A percentile compares a stretch with the other conserved stretches of the same genome.
Evolutionary conservation across 1,140 invertebrate species (phyloP).

Genomic region (Carposina sasakii): DNA sequence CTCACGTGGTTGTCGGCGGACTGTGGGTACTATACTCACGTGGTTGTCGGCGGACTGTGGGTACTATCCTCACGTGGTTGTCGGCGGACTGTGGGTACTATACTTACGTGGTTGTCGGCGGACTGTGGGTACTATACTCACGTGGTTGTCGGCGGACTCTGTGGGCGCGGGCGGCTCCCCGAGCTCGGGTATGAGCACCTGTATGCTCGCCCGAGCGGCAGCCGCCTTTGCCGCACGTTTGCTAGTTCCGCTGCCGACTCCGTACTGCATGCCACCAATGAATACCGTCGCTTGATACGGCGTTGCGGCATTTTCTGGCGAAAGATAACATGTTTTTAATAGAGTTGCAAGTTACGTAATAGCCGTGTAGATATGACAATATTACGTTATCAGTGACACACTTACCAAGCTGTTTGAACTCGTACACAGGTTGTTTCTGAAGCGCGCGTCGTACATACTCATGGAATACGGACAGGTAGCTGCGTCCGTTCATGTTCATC

Average conservation of each 20-base stretch:
- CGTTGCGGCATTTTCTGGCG: conserved; percentile 89
- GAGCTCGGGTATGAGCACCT: conserved; percentile 95
- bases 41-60: too few species aligned
- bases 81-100: too few species aligned
- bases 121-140: too few species aligned
- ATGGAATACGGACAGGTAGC: conserved; percentile 96
- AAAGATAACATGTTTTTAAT: neutral
- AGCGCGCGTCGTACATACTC: conserved; percentile 96
- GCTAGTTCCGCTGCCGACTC: conserved; percentile 92
- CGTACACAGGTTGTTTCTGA: conserved; percentile 93
- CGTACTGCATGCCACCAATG: conserved; percentile 94
- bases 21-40: too few species aligned
- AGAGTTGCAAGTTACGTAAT: too few species aligned
- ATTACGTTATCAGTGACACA: too few species aligned
- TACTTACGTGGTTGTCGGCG: too few species aligned
- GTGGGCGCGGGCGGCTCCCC: conserved; percentile 14
- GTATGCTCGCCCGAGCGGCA: conserved; percentile 90
- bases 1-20: too few species aligned
- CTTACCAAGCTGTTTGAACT: conserved; percentile 91
- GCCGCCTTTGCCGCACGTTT: conserved; percentile 96
- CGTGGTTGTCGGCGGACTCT: too few species aligned
- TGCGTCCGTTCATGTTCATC: conserved; percentile 94
- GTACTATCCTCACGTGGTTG: too few species aligned
- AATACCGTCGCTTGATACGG: conserved; percentile 95
- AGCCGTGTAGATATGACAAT: too few species aligned